phyloP scores from a whole-genome alignment of 2,113 vertebrate genomes.

The Pluvianellus socialis region DNA sequence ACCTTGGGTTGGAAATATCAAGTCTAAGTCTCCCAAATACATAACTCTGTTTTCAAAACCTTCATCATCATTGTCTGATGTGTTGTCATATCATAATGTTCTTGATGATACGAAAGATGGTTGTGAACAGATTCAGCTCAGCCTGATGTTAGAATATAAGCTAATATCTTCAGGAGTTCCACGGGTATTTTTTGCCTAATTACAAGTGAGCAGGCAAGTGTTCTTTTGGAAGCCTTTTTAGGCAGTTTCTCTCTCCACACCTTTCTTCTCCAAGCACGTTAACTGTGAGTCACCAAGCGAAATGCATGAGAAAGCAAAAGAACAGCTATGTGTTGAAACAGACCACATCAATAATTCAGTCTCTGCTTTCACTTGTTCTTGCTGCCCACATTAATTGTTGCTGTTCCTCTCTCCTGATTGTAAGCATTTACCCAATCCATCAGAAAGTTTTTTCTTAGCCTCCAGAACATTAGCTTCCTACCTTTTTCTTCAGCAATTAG shows the following conservation, averaged over 20 bases:
- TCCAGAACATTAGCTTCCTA: neutral
- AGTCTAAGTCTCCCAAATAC: neutral
- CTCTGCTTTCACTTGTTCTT: neutral
- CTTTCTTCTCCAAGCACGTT: neutral
- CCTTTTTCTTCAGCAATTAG: neutral
- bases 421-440: neutral
- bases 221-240: neutral
- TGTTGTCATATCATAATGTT: accelerated
- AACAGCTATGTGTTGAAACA: neutral
- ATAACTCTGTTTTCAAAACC: neutral
- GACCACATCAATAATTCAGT: neutral
- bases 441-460: neutral
- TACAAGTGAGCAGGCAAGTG: neutral
- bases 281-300: neutral
- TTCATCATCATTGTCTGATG: neutral
- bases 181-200: accelerated
- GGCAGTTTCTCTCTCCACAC: neutral
- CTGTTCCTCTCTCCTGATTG: neutral
- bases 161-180: neutral
- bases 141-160: neutral
- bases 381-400: neutral
- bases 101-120: neutral
- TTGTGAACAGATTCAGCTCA: neutral
- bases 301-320: neutral
- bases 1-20: neutral